Conservation (phyloP, 2,113 vertebrate species). For the Triplophysa rosa region DNA sequence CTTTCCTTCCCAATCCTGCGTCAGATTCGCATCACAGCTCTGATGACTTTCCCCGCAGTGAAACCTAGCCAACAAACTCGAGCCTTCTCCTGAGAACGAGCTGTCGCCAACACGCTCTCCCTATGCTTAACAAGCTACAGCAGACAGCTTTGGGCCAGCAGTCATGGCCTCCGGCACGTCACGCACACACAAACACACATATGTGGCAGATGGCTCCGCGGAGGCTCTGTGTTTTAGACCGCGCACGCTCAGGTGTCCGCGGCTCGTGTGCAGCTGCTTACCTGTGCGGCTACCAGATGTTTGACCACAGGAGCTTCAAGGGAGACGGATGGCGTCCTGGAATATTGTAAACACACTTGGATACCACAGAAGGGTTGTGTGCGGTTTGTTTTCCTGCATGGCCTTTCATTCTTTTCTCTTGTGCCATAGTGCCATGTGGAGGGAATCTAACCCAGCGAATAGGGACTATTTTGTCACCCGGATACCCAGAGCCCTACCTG, state of each 20-base stretch:
- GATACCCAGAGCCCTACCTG: slow-evolving; percentile 95
- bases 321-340: slow-evolving; percentile 21
- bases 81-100: slow-evolving; percentile 39
- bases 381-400: not conserved
- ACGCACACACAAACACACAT: slow-evolving; percentile 49
- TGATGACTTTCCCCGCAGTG: slow-evolving; percentile 12
- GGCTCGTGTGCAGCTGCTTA: slow-evolving; percentile 60
- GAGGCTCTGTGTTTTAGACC: slow-evolving; percentile 38
- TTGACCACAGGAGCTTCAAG: slow-evolving; percentile 41
- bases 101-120: slow-evolving; percentile 31
- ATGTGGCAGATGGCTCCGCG: slow-evolving; percentile 55
- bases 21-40: slow-evolving; percentile 13
- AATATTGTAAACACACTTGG: not conserved
- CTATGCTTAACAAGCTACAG: slow-evolving; percentile 48
- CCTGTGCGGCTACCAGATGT: slow-evolving; percentile 64
- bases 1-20: not conserved
- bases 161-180: slow-evolving; percentile 54
- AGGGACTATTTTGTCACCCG: slow-evolving; percentile 94
- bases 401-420: slow-evolving; percentile 11
- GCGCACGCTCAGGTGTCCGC: slow-evolving; percentile 22
- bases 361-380: not conserved
- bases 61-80: slow-evolving; percentile 32
- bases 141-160: slow-evolving; percentile 64
- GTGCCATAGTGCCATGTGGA: slow-evolving; percentile 87
- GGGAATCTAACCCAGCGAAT: slow-evolving; percentile 92